Evolutionary conservation across 2,113 vertebrate species (phyloP).

Genomic region (Limanda limanda): DNA sequence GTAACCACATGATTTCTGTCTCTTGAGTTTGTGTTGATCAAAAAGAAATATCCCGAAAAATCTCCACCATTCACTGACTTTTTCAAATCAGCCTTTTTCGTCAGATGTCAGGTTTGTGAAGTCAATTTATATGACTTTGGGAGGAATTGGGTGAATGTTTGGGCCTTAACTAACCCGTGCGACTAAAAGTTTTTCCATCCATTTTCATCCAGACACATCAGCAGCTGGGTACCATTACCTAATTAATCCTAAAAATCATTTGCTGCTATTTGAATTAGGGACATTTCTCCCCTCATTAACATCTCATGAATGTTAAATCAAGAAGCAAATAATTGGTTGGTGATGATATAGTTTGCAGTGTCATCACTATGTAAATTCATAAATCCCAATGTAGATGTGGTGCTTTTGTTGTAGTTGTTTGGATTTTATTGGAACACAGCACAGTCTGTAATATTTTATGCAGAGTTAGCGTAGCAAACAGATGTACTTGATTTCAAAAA

Average conservation of each 20-base stretch:
- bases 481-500: conserved; percentile 15
- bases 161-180: not conserved
- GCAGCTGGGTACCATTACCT: conserved; percentile 60
- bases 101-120: too few species aligned
- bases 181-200: conserved; percentile 34
- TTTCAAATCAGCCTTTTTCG: not conserved
- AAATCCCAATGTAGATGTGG: conserved; percentile 27
- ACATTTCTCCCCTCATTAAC: conserved; percentile 71
- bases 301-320: conserved; percentile 74
- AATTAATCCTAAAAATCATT: conserved; percentile 61
- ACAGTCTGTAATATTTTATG: conserved; percentile 15
- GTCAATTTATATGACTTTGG: too few species aligned
- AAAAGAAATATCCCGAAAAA: not conserved
- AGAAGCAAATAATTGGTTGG: conserved; percentile 53
- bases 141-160: not conserved
- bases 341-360: conserved; percentile 59
- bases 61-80: not conserved
- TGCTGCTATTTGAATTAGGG: conserved; percentile 62
- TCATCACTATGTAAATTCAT: conserved; percentile 44
- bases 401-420: conserved; percentile 14
- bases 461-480: conserved; percentile 20
- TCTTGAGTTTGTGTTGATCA: not conserved
- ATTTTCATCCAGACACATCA: conserved; percentile 28
- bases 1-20: not conserved
- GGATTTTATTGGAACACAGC: not conserved